Base-by-base conservation (phyloP, 2,888 invertebrate genomes). In the Dexiosoma caninum region DNA sequence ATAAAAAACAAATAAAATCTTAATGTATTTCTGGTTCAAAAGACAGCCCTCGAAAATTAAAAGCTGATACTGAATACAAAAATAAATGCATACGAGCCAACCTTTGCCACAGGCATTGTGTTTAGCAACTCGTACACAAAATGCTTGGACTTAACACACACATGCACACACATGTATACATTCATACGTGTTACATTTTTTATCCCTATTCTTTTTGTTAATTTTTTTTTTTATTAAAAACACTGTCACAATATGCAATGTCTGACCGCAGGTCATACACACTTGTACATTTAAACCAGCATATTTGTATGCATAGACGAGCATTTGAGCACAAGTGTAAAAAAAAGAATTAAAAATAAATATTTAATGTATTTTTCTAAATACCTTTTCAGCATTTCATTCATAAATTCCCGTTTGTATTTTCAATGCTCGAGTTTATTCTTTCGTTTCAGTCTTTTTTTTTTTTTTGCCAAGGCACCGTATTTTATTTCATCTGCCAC, bases 221-320 rank as follows among this genome's bases (percentile, higher is more conserved):
- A 12, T 46, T 66, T 19, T 21, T 10, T n/a, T 37, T 8, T 1
- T n/a, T 16, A 51, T 40, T 12, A 35, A 55, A 0, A 55, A 35
- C 2, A 19, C 37, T 19, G 37, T 21, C 19, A 51, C 60, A 40
- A 49, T 55, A 55, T 49, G 14, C 19, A 32, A 10, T 21, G 60
- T 32, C 62, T 72, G 72, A 78, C 72, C 78, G 32, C 44, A 40
- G 71, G 78, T 78, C 67, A 60, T 66, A 71, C 57, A 51, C 30
- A 67, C 51, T 53, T 66, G 51, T 60, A 19, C 23, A 53, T 42
- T 51, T 46, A 3, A 19, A 19, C 10, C 12, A 46, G n/a, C 37
- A 70, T 35, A 59, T 57, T 37, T 67, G 9, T n/a, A 42, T 27
- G 21, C 27, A 21, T 21, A 35, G 10, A 46, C 3, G 21, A 12